These are phyloP conservation scores for Elysia chlorotica DNA, from an alignment of 1,140 invertebrate species.

Conservation along the genomic window DNA sequence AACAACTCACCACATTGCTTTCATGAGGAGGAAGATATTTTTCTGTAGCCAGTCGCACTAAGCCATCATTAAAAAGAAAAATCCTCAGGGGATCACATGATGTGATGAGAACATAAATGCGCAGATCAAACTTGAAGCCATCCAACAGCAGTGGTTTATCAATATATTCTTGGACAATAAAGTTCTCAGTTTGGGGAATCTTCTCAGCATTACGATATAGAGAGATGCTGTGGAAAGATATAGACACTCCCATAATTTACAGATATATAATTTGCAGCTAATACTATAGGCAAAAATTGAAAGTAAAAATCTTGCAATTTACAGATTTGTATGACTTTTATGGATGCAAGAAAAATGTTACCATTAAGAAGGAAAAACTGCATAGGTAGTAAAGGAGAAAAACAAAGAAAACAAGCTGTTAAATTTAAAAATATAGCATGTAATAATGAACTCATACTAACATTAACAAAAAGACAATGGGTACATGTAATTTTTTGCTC, in stretches of 20 bases:
- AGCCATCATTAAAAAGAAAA: conserved; percentile 61
- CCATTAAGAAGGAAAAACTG: too few relatives aligned
- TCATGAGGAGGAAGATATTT: conserved; percentile 58
- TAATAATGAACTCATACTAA: too few relatives aligned
- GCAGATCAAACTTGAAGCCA: conserved; percentile 61
- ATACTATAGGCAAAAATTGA: too few relatives aligned
- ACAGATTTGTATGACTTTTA: too few relatives aligned
- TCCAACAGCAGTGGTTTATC: conserved; percentile 61
- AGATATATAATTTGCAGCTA: too few relatives aligned
- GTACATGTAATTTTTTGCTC: too few relatives aligned
- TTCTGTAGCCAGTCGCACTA: conserved; percentile 61
- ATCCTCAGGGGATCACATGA: conserved; percentile 62
- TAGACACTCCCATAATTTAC: too few relatives aligned
- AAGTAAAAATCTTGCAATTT: too few relatives aligned
- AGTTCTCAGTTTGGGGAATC: conserved; percentile 53
- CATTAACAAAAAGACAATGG: too few relatives aligned
- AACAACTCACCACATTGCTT: conserved; percentile 53
- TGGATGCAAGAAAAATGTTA: too few relatives aligned
- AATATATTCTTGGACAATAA: conserved; percentile 62
- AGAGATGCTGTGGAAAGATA: conserved; percentile 58
- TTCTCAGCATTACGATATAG: conserved; percentile 58
- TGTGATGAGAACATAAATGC: conserved; percentile 61
- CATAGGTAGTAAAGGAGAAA: too few relatives aligned
- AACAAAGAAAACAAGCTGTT: not conserved
- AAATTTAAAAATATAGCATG: not conserved